Conservation (phyloP, 2,113 vertebrate genomes). For the Caretta caretta region DNA sequence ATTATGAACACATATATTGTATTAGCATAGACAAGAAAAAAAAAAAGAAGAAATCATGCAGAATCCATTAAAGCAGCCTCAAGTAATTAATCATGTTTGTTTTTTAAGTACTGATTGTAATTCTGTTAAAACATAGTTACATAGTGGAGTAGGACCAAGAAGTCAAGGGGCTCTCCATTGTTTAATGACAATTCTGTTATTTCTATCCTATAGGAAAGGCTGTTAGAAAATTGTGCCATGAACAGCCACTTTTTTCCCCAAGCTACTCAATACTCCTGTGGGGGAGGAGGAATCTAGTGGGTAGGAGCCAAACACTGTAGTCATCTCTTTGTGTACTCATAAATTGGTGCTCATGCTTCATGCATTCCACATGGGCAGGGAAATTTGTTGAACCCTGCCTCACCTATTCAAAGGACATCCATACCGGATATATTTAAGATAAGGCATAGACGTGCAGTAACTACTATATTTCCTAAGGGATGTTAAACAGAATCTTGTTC, state of each 20-base stretch:
- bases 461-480: neutral
- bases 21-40: conserved; percentile 12
- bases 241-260: neutral
- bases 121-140: conserved; percentile 41
- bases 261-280: neutral
- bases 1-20: conserved; percentile 26
- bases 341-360: conserved; percentile 23
- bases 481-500: neutral
- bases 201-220: neutral
- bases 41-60: conserved; percentile 55
- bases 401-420: neutral
- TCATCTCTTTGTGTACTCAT: conserved; percentile 22
- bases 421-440: neutral
- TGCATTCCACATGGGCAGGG: conserved; percentile 27
- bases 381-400: conserved; percentile 32
- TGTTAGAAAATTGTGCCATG: conserved; percentile 14
- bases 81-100: conserved; percentile 33
- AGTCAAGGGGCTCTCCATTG: neutral
- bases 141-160: neutral
- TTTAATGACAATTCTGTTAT: conserved; percentile 17
- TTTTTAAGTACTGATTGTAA: conserved; percentile 16
- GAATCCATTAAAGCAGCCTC: conserved; percentile 61
- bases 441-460: conserved; percentile 21
- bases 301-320: neutral
- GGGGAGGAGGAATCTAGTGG: neutral